Base-by-base conservation (phyloP, 2,888 invertebrate genomes). In the Drosophila phalerata region DNA sequence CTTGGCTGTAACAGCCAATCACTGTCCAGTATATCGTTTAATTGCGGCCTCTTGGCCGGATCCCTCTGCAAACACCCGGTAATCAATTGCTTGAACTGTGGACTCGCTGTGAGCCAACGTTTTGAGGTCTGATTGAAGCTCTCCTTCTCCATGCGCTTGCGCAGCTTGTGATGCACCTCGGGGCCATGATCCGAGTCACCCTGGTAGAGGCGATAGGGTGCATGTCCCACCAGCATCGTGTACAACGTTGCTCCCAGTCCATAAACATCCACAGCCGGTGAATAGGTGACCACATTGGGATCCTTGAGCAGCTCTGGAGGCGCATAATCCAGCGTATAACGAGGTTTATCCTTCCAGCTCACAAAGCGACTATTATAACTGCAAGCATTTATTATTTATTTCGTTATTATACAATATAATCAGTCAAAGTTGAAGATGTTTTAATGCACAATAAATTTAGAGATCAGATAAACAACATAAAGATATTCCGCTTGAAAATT, bases 201-300 rank as follows among this genome's bases (percentile, higher is more conserved):
- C 9, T n/a, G 30, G 10, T 58, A 34, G 0, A 60, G 56, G 5
- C 92, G 90, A 93, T 98, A 98, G 0, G 98, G 98, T 0, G 97
- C 96, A 86, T 95, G 95, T 0, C 98, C 98, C 70, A 97, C 96
- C 49, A 98, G 92, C 94, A 94, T 94, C 32, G 94, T 93, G 76
- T 94, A 94, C 48, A 98, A 93, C 77, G 98, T 97, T 2, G 98
- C 98, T 0, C 99, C 99, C 0, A 99, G 94, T 80, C 98, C 97
- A 98, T 99, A 99, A 67, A 98, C 93, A 93, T 99, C 99, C 93
- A 98, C 98, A 89, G 97, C 96, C 91, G 98, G 96, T 76, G 97
- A 97, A 93, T 99, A 99, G 3, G 66, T 85, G 19, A 85, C 91
- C 43, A 79, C 76, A 60, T 91, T 90, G 19, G 90, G 79, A 22